phyloP scores from a whole-genome alignment of 1,140 invertebrate genomes.

The Cecropterus lyciades region DNA sequence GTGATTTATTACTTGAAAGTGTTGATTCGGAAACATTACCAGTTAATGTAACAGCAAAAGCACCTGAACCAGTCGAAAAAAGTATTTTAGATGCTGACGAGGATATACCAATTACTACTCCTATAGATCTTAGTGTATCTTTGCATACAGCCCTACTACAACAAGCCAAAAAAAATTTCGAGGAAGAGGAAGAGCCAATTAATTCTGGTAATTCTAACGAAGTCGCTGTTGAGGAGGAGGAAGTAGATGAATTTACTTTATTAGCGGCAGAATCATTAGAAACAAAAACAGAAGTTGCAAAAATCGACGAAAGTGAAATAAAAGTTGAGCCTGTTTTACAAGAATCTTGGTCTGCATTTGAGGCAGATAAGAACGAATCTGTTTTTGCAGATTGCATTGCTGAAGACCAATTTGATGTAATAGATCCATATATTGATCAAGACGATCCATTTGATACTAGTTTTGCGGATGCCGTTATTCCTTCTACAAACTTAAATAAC shows the following conservation, averaged over 20 bases:
- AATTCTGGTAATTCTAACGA: constrained; percentile 40
- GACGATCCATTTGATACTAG: constrained; percentile 94
- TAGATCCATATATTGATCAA: constrained; percentile 71
- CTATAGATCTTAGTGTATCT: constrained; percentile 87
- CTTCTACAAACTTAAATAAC: constrained; percentile 75
- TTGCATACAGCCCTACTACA: constrained; percentile 84
- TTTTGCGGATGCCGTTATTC: constrained; percentile 91
- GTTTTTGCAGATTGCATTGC: constrained; percentile 91
- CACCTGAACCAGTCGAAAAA: constrained; percentile 75
- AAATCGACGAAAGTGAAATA: constrained; percentile 65
- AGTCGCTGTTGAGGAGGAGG: constrained; percentile 72
- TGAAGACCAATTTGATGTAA: constrained; percentile 75
- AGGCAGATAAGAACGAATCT: constrained; percentile 92
- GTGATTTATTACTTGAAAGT: constrained; percentile 89
- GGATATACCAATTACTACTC: constrained; percentile 86
- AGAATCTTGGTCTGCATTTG: constrained; percentile 87
- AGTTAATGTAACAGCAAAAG: constrained; percentile 10
- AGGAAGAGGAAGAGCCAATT: constrained; percentile 62
- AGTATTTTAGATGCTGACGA: constrained; percentile 90
- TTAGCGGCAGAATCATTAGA: constrained; percentile 89
- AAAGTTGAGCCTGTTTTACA: constrained; percentile 74
- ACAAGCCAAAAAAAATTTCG: constrained; percentile 63
- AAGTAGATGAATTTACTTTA: constrained; percentile 90
- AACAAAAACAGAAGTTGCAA: constrained; percentile 80
- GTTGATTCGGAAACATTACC: constrained; percentile 83